Conservation (phyloP, 2,113 vertebrate genomes). For the Scomber colias region DNA sequence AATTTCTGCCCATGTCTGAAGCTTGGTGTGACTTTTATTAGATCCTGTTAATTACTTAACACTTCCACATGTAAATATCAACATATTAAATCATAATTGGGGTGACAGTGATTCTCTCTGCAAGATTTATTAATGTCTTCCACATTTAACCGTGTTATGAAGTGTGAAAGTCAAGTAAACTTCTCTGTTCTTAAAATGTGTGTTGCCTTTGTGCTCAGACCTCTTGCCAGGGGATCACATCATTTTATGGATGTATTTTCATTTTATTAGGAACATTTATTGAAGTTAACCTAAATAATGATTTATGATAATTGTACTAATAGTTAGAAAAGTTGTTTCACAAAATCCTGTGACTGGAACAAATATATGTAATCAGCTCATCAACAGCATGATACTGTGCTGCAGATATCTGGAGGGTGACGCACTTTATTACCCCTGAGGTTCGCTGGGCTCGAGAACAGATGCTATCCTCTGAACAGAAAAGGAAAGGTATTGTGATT, state of each 20-base stretch:
- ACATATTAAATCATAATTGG: conserved; percentile 54
- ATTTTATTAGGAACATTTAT: not conserved
- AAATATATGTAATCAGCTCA: too few species aligned
- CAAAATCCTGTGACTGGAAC: too few species aligned
- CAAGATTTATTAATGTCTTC: conserved; percentile 35
- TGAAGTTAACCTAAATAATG: not conserved
- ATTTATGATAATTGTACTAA: too few species aligned
- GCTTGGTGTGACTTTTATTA: conserved; percentile 42
- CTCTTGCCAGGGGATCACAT: not conserved
- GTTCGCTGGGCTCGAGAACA: too few species aligned
- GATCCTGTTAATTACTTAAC: conserved; percentile 38
- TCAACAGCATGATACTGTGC: too few species aligned
- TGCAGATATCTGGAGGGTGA: too few species aligned
- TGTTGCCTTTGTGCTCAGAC: not conserved
- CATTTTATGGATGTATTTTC: too few species aligned
- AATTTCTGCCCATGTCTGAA: not conserved
- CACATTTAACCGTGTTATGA: conserved; percentile 5
- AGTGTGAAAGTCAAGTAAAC: conserved; percentile 11
- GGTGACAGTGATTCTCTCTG: conserved; percentile 37
- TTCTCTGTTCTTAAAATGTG: not conserved
- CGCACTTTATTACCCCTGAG: too few species aligned
- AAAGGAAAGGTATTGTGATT: too few species aligned
- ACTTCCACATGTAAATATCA: conserved; percentile 63
- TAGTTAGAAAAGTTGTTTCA: too few species aligned
- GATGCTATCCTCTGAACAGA: too few species aligned